A percentile compares a stretch with the other conserved stretches of the same genome.
phyloP scores from a whole-genome alignment of 2,888 invertebrate genomes.

The Hydraecia micacea region DNA sequence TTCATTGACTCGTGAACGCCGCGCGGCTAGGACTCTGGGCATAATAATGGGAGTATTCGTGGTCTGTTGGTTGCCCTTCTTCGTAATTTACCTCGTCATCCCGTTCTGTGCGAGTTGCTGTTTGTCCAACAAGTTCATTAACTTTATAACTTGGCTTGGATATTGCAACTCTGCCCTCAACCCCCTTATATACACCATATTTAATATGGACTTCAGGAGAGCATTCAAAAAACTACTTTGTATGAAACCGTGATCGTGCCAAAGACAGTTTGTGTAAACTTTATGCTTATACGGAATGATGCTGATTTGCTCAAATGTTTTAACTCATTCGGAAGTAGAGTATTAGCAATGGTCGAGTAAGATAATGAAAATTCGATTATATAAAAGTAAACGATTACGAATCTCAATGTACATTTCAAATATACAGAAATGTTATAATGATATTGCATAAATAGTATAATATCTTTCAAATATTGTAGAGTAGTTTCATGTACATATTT shows the following conservation, averaged over 20 bases:
- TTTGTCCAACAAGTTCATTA: slow-evolving; percentile 94
- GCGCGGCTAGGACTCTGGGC: slow-evolving; percentile 98
- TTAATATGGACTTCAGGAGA: slow-evolving; percentile 97
- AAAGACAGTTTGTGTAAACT: slow-evolving; percentile 73
- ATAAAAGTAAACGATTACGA: slow-evolving; percentile 50
- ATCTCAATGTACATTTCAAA: slow-evolving; percentile 58
- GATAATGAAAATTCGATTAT: slow-evolving; percentile 39
- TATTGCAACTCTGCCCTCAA: slow-evolving; percentile 97
- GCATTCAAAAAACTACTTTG: slow-evolving; percentile 95
- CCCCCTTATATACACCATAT: slow-evolving; percentile 98
- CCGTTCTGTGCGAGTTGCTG: slow-evolving; percentile 96
- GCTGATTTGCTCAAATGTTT: slow-evolving; percentile 86
- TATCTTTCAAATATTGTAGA: slow-evolving; percentile 60
- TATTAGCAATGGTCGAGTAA: slow-evolving; percentile 49
- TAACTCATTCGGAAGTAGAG: slow-evolving; percentile 72
- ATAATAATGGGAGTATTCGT: slow-evolving; percentile 99
- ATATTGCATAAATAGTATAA: slow-evolving; percentile 46
- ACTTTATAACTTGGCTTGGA: slow-evolving; percentile 98
- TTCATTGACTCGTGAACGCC: slow-evolving; percentile 97
- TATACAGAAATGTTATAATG: slow-evolving; percentile 49
- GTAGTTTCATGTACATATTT: slow-evolving; percentile 70
- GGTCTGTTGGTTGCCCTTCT: slow-evolving; percentile 99
- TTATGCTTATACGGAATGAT: slow-evolving; percentile 74
- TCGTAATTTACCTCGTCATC: slow-evolving; percentile 97
- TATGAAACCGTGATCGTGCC: slow-evolving; percentile 84